Conservation (phyloP, 1,140 invertebrate species). For the Augochlora pura region DNA sequence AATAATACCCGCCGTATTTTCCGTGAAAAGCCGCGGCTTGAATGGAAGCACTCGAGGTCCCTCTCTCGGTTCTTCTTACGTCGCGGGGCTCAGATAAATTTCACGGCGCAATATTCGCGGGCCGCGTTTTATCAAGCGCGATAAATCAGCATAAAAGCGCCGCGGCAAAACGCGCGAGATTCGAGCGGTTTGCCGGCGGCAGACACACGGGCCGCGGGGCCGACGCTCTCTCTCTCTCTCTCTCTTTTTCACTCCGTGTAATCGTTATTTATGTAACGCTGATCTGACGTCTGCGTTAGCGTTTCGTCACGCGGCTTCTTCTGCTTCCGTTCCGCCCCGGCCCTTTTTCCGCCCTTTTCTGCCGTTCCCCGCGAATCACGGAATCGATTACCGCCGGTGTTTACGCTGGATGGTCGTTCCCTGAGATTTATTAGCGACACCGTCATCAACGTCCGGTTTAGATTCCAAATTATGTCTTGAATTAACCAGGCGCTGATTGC, state of each 20-base stretch:
- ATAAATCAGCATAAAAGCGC: slow-evolving; percentile 64
- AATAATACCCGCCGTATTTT: neutral
- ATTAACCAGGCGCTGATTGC: too few species aligned
- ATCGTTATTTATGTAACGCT: slow-evolving; percentile 61
- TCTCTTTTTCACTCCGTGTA: slow-evolving; percentile 38
- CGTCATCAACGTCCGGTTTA: too few species aligned
- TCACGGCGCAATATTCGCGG: slow-evolving; percentile 45
- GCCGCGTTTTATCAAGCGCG: slow-evolving; percentile 42
- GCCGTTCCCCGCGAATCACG: neutral
- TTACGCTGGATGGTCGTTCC: neutral
- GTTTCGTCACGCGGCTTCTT: slow-evolving; percentile 39
- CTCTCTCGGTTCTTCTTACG: slow-evolving; percentile 10
- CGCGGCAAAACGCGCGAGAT: slow-evolving; percentile 36
- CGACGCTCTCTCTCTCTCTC: slow-evolving; percentile 10
- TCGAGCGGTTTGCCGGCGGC: slow-evolving; percentile 17
- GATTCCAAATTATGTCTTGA: too few species aligned
- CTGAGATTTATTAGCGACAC: neutral
- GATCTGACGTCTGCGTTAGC: slow-evolving; percentile 54
- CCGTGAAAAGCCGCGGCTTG: neutral
- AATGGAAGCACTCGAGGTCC: slow-evolving; percentile 20
- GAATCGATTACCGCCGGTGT: neutral
- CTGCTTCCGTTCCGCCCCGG: neutral
- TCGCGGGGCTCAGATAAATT: slow-evolving; percentile 26
- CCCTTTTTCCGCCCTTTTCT: neutral
- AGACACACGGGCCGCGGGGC: slow-evolving; percentile 3